Evolutionary conservation across 2,888 invertebrate species (phyloP).

Genomic region (Gymnosoma rotundatum): DNA sequence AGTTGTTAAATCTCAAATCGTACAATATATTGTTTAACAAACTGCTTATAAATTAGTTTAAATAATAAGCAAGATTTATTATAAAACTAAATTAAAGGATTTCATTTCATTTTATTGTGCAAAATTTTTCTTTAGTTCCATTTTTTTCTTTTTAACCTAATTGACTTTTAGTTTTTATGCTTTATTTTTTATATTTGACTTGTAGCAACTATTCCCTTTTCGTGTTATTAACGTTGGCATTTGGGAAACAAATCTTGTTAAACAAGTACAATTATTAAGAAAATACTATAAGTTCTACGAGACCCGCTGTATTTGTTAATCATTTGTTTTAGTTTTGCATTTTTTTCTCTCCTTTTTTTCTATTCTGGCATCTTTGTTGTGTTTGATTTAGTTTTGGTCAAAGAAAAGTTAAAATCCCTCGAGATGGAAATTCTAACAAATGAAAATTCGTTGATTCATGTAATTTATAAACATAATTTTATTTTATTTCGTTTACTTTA

Average conservation of each 20-base stretch:
- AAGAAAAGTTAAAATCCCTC: constrained; percentile 53
- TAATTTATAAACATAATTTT: constrained; percentile 51
- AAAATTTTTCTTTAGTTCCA: background rate
- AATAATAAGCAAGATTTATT: background rate
- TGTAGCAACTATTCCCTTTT: constrained; percentile 56
- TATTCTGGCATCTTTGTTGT: constrained; percentile 16
- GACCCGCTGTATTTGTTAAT: constrained; percentile 50
- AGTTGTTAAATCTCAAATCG: background rate
- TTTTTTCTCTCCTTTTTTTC: background rate
- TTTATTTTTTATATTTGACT: constrained; percentile 3
- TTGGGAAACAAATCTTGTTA: constrained; percentile 60
- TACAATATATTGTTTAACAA: constrained; percentile 3
- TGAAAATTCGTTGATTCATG: constrained; percentile 50
- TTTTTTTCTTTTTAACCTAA: constrained; percentile 37
- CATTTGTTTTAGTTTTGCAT: constrained; percentile 5
- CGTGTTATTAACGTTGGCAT: constrained; percentile 64
- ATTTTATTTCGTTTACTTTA: constrained; percentile 20
- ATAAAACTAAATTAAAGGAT: constrained; percentile 19
- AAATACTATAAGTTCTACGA: background rate
- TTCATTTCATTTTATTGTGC: background rate
- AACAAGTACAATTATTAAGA: constrained; percentile 47
- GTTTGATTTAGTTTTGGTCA: constrained; percentile 30
- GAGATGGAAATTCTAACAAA: constrained; percentile 53
- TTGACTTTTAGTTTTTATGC: constrained; percentile 45
- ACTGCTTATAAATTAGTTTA: background rate